Evolutionary conservation across 1,140 invertebrate species (phyloP), one percentile per base, ranked within the genome.

Genomic region (Drosophila insularis): DNA sequence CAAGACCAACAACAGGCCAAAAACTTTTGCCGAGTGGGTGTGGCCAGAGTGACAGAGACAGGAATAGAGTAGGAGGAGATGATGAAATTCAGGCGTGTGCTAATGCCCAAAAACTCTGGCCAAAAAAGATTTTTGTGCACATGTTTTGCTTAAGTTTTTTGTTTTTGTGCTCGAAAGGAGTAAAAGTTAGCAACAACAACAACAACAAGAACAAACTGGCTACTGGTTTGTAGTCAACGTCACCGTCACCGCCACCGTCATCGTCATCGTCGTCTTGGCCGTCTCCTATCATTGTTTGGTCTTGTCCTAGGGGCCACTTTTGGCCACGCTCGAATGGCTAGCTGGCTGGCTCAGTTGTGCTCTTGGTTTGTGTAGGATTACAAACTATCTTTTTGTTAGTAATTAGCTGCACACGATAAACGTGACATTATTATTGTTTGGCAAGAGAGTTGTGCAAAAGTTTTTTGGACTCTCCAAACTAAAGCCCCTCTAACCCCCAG

Each of bases 381-480:
- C 84, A 87, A 87, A 87, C 84, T 87, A 87, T 87, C 84, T 87
- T 87, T 87, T 89, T 87, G 84, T 87, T 87, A 89, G 84, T 87
- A 87, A 87, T 87, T 87, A 87, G 84, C 84, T 87, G 84, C 84
- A 87, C 84, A 87, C 84, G 84, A 87, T 89, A 87, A 87, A 87
- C 84, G 84, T 87, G 84, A 87, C 84, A 87, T 87, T 87, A 87
- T 87, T 87, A 87, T 89, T 89, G 84, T 87, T 79, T 86, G 75
- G 78, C 78, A 86, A 71, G 74, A 59, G 17, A 55, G 56, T 85
- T 78, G 81, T 72, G 76, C 81, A 68, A 81, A 85, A 87, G 58
- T 79, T 87, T 86, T 65, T 35, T 65, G 70, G 32, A 14, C 58
- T 67, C 10, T 4, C 8, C 14, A 37, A 8, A 14, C 14, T 17